Base-by-base conservation (phyloP, 2,888 invertebrate species). In the Callyntrura guangdongensis region DNA sequence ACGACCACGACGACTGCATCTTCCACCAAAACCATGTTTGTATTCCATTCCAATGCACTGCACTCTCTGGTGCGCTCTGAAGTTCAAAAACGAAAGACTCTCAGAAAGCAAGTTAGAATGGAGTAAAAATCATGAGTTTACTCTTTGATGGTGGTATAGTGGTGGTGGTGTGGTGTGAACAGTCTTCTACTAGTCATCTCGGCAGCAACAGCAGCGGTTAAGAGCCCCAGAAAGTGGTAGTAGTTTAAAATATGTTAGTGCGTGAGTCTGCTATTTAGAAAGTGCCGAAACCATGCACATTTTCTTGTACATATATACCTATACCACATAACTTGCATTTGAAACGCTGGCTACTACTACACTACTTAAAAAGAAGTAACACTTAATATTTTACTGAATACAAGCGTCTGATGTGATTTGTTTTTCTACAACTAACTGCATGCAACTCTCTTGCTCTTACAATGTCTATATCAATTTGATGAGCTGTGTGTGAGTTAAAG, bases 81-180 rank as follows among this genome's bases (percentile, higher is more conserved):
- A 89, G 89, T 87, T 88, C 74, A 74, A 83, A 45, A 17, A 47
- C 14, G 59, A 27, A 53, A 72, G 53, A 53, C n/a, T 79, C 53
- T n/a, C n/a, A n/a, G 36, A 12, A 25, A 61, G 45, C 61, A 61
- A 59, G 82, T 56, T 53, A 36, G 25, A 53, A 22, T 79, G 25
- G 36, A 61, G 61, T 59, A 36, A 82, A 82, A 61, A 59, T 82
- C 59, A 82, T 36, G 61, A 61, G 61, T 59, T 82, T 45, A 36
- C 82, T 82, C 82, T 82, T 12, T 59, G 59, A 8, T 61, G 20
- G 36, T 56, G 0, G 20, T 74, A 47, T 49, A 74, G 5, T 14
- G 12, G 27, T n/a, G 67, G n/a, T 67, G 25, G 67, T 25, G 8
- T 72, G 45, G 45, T 72, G 17, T 4, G n/a, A 72, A 47, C n/a